Percentiles rank a stretch among this genome's conserved stretches.
phyloP scores from a whole-genome alignment of 2,888 invertebrate genomes.

The Eumacrocentrus americanus region DNA sequence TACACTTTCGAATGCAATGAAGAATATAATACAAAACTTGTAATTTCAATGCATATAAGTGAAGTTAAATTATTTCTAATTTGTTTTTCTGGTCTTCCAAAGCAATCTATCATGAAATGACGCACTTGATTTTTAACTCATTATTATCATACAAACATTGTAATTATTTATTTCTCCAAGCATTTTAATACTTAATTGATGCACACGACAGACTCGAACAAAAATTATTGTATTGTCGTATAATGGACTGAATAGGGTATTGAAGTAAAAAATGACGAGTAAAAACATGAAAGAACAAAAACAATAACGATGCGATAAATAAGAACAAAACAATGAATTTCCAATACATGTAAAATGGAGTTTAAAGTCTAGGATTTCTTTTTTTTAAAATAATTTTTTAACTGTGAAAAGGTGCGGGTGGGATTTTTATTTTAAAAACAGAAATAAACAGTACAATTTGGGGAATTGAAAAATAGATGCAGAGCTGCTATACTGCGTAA shows the following conservation, averaged over 20 bases:
- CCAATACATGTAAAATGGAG: too few relatives aligned
- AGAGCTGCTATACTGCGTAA: too few relatives aligned
- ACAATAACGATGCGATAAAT: conserved; percentile 33
- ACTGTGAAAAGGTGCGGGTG: too few relatives aligned
- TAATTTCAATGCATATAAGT: conserved; percentile 19
- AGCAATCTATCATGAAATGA: conserved; percentile 23
- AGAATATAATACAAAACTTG: too few relatives aligned
- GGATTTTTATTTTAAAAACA: too few relatives aligned
- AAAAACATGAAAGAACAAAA: conserved; percentile 28
- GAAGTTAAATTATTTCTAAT: conserved; percentile 22
- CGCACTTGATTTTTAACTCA: conserved; percentile 30
- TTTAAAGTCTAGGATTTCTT: too few relatives aligned
- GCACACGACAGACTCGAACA: conserved; percentile 6
- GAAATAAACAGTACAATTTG: too few relatives aligned
- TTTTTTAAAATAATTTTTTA: too few relatives aligned
- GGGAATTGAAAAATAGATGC: too few relatives aligned
- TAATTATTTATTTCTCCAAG: conserved; percentile 7
- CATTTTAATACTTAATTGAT: conserved; percentile 27
- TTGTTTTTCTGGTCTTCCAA: conserved; percentile 34
- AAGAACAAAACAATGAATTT: conserved; percentile 43
- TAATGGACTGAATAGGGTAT: conserved; percentile 55
- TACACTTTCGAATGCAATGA: conserved; percentile 3
- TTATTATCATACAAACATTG: background rate
- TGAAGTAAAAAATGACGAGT: conserved; percentile 30
- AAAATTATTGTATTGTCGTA: conserved; percentile 48